phyloP scores from a whole-genome alignment of 2,888 invertebrate genomes.

The Perdita meconis region DNA sequence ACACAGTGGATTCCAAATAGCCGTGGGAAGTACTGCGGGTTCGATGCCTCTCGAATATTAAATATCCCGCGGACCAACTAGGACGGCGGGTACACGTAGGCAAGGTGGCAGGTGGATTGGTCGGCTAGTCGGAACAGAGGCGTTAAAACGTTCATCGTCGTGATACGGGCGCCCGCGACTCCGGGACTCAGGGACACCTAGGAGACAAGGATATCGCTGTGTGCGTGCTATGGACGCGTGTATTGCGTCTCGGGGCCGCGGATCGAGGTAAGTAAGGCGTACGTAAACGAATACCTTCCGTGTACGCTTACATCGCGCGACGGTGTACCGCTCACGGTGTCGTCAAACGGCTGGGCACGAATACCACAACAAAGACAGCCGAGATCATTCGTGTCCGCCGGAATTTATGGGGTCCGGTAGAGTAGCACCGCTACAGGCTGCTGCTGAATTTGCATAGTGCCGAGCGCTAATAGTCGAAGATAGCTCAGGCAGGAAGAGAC shows the following conservation, averaged over 20 bases:
- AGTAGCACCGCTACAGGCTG: slow-evolving; percentile 72
- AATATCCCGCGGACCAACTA: slow-evolving; percentile 69
- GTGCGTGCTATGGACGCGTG: slow-evolving; percentile 13
- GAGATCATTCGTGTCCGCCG: slow-evolving; percentile 78
- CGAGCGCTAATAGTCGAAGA: slow-evolving; percentile 80
- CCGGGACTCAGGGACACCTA: neutral
- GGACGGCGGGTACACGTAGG: slow-evolving; percentile 35
- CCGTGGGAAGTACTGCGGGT: slow-evolving; percentile 82
- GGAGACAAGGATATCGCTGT: too few species aligned
- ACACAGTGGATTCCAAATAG: slow-evolving; percentile 79
- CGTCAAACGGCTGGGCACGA: slow-evolving; percentile 55
- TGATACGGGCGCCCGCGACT: slow-evolving; percentile 46
- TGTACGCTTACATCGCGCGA: slow-evolving; percentile 49
- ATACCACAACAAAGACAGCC: slow-evolving; percentile 47
- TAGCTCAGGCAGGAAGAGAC: slow-evolving; percentile 73
- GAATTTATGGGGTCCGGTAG: slow-evolving; percentile 80
- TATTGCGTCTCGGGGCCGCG: slow-evolving; percentile 17
- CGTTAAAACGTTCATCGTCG: slow-evolving; percentile 59
- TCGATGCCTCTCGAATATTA: slow-evolving; percentile 79
- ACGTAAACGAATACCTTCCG: slow-evolving; percentile 59
- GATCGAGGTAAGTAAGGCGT: slow-evolving; percentile 68
- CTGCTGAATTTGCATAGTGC: slow-evolving; percentile 81
- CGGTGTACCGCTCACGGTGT: slow-evolving; percentile 38
- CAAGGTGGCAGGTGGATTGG: slow-evolving; percentile 43
- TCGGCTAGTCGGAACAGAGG: slow-evolving; percentile 51